Base-by-base conservation (phyloP, 1,140 invertebrate genomes). In the Ceratosolen fusciceps region DNA sequence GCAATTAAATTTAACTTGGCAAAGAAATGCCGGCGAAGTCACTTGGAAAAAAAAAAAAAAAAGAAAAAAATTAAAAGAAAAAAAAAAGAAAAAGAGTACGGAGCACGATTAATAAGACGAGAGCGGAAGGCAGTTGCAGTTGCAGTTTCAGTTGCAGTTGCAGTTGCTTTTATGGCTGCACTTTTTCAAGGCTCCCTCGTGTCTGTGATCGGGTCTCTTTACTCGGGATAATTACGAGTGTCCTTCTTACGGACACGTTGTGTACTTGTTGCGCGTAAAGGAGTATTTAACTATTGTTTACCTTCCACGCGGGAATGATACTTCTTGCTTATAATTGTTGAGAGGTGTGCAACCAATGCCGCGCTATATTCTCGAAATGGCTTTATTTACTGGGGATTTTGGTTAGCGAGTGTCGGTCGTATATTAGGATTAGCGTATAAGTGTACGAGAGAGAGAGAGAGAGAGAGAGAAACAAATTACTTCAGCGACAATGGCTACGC, bases 191-290 rank as follows among this genome's bases (percentile, higher is more conserved):
- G 74, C 43, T 62, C 43, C 3, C 34, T 37, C 31, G 31, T 26
- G 16, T 21, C 60, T 65, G 19, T 19, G 24, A 43, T 58, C 37
- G 72, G 60, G 26, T 75, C 73, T 65, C 56, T 39, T 74, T 65
- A 75, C 43, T 43, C 73, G 43, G 26, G 74, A 47, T 75, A 75
- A 75, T 75, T 75, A 75, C 26, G 52, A 43, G 43, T 75, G 74
- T 75, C 74, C 74, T 75, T 75, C 74, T 65, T 21, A 43, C 19
- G 8, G 9, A 52, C 43, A 34, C 26, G 60, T 75, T 43, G 56
- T 52, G 74, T 43, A 65, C 74, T 75, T 43, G 43, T 31, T 34
- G 37, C 37, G 72, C 26, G n/a, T 47, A 34, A 31, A 52, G 26
- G n/a, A 54, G 19, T 10, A 29, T 74, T 74, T 74, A 74, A 60